phyloP scores from a whole-genome alignment of 2,113 vertebrate genomes.

The Clarias magur region DNA sequence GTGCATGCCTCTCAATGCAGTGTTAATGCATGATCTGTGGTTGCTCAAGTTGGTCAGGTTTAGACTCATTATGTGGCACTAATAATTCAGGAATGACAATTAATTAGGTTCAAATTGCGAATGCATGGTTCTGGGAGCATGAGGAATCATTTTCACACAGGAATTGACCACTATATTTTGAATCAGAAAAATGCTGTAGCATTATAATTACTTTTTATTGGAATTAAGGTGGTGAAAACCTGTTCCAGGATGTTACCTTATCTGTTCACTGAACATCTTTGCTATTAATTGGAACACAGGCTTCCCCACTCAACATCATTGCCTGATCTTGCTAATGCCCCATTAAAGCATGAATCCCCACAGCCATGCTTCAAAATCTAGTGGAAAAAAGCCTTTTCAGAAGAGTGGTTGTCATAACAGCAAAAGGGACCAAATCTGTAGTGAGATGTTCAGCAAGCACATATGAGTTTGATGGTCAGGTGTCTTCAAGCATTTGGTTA shows the following conservation, averaged over 20 bases:
- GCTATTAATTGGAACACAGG: not conserved
- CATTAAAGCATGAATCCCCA: too few relatives aligned
- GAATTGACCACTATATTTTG: too few relatives aligned
- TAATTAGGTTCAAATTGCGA: too few relatives aligned
- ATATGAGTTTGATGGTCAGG: not conserved
- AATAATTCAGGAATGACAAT: too few relatives aligned
- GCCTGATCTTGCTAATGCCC: not conserved
- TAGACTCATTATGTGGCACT: too few relatives aligned
- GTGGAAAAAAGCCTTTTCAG: not conserved
- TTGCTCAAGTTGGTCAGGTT: too few relatives aligned
- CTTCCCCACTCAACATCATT: not conserved
- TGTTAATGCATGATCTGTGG: too few relatives aligned
- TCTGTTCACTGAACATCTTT: not conserved
- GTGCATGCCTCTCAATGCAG: too few relatives aligned
- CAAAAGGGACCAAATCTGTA: not conserved
- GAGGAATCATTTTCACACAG: too few relatives aligned
- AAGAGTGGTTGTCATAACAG: not conserved
- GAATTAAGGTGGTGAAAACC: not conserved
- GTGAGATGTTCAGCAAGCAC: not conserved
- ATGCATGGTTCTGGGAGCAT: too few relatives aligned
- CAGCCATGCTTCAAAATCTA: not conserved
- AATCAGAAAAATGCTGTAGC: not conserved
- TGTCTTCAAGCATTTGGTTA: not conserved
- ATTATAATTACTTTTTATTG: not conserved
- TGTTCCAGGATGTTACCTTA: not conserved